phyloP scores from a whole-genome alignment of 2,888 invertebrate species.

The Pterobdella sp. region DNA sequence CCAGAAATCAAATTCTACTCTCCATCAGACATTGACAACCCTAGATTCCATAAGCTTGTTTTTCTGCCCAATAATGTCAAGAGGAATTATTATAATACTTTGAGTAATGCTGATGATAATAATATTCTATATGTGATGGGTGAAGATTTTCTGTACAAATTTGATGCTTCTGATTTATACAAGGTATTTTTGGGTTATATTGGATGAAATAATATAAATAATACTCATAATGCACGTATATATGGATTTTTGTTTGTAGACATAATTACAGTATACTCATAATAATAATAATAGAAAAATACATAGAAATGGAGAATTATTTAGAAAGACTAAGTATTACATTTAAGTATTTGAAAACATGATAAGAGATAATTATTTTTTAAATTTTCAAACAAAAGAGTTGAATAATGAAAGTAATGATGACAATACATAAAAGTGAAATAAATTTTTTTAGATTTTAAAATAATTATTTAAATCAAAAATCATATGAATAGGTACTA shows the following conservation, averaged over 20 bases:
- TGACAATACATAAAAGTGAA: no score
- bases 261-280: neutral
- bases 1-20: neutral
- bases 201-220: neutral
- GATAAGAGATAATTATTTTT: no score
- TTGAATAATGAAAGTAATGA: no score
- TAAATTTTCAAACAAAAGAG: no score
- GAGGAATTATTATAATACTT: neutral
- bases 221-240: neutral
- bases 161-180: neutral
- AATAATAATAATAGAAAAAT: neutral
- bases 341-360: no score
- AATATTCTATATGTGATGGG: neutral
- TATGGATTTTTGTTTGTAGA: neutral
- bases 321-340: neutral
- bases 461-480: no score
- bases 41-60: neutral
- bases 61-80: neutral
- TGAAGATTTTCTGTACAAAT: neutral
- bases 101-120: neutral
- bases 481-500: no score
- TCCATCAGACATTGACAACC: neutral
- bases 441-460: no score
- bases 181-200: neutral
- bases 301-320: neutral